These are phyloP conservation scores for Tricholaema leucomelas DNA, from an alignment of 2,113 vertebrate genomes.

Conservation along the genomic window DNA sequence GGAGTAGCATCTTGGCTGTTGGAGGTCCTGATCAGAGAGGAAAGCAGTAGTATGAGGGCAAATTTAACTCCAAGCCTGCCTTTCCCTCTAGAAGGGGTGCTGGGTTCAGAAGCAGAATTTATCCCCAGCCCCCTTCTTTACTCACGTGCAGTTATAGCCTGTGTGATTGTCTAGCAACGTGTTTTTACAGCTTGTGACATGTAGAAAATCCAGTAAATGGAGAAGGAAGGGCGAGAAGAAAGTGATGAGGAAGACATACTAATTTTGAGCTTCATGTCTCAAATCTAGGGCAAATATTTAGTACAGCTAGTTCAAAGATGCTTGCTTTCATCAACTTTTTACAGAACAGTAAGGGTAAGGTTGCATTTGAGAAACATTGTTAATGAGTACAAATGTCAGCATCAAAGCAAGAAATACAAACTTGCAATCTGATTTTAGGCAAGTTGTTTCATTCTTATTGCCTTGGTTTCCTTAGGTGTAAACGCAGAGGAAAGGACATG, in stretches of 20 bases:
- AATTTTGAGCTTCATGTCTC: slow-evolving; percentile 6
- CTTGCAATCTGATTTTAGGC: not conserved
- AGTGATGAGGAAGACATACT: not conserved
- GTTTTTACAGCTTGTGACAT: not conserved
- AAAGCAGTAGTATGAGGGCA: not conserved
- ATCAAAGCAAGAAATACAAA: slow-evolving; percentile 39
- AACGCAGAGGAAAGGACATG: not conserved
- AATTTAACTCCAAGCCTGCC: not conserved
- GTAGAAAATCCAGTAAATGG: not conserved
- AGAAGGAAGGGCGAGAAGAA: not conserved
- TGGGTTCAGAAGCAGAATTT: not conserved
- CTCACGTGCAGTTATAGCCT: not conserved
- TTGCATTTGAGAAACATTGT: not conserved
- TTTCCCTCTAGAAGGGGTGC: not conserved
- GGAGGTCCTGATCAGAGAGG: not conserved
- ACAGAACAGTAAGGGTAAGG: not conserved
- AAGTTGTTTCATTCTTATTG: not conserved
- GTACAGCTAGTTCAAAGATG: slow-evolving; percentile 53
- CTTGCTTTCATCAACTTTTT: slow-evolving; percentile 24
- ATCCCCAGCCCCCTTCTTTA: not conserved
- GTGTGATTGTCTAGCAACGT: not conserved
- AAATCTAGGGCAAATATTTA: slow-evolving; percentile 62
- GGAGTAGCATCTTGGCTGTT: not conserved
- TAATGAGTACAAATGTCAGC: slow-evolving; percentile 15
- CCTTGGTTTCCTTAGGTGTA: not conserved